Base-by-base conservation (phyloP, 2,888 invertebrate genomes). In the Chironomus riparius region DNA sequence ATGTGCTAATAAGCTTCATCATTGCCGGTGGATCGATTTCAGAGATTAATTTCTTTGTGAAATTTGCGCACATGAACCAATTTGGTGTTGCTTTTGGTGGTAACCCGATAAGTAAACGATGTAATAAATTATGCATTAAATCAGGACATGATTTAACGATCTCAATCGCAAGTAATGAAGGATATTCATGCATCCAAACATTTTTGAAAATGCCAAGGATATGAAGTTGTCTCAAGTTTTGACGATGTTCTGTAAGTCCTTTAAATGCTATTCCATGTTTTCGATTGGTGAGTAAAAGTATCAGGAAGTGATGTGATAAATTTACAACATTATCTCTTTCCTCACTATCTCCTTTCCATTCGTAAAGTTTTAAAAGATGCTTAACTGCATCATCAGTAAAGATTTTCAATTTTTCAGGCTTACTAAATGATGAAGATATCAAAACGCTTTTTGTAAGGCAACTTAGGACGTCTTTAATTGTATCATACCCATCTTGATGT, bases 201-300 rank as follows among this genome's bases (percentile, higher is more conserved):
- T 87, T 84, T 78, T 89, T 88, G 18, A 93, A 82, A 50, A 87
- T 87, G 21, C 90, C 86, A 65, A 93, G 80, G 28, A 92, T 86
- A 79, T 80, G 80, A 71, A 82, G 81, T 77, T 83, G 84, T 15
- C 82, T 77, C 2, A 79, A 79, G 76, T 84, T 84, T 71, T 81
- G 80, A 0, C 81, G 79, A 28, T 81, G 82, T 50, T 81, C 79
- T 3, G 86, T 85, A 78, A 87, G 87, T 79, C 93, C 92, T 78
- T 88, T 86, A 80, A 94, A 95, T 79, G 91, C 89, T 12, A 95
- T 87, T 6, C 95, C 95, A 80, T 88, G 82, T 81, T 90, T 92
- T 78, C 90, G 88, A 0, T 92, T 92, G 2, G 93, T 92, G 78
- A 93, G 89, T 2, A 95, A 82, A 70, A 88, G 86, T n/a, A 89